A percentile compares a stretch with the other conserved stretches of the same genome.
These are phyloP conservation scores for Tympanuchus pallidicinctus DNA, from an alignment of 2,113 vertebrate species.

Conservation along the genomic window DNA sequence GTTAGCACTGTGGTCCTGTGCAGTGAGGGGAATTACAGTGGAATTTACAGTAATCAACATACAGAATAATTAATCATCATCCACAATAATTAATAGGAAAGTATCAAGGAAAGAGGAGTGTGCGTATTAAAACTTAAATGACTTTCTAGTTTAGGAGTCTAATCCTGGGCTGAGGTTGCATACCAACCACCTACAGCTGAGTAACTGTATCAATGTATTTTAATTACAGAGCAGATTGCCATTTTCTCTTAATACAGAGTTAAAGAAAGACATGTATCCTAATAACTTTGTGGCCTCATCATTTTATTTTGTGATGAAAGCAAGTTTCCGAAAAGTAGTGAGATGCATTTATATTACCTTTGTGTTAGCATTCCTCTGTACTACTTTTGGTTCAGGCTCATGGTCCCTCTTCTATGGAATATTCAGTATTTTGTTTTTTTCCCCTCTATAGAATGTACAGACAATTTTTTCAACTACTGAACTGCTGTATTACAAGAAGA, in stretches of 20 bases:
- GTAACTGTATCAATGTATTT: neutral
- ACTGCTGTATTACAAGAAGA: conserved; percentile 2
- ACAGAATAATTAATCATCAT: neutral
- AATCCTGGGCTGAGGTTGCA: neutral
- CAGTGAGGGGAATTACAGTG: neutral
- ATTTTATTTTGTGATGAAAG: neutral
- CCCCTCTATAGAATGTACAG: neutral
- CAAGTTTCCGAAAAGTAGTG: neutral
- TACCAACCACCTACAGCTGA: neutral
- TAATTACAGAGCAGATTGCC: neutral
- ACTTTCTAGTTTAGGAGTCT: neutral
- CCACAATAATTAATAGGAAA: neutral
- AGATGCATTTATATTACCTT: neutral
- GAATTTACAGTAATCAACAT: neutral
- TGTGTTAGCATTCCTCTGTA: neutral
- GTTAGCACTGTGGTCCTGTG: neutral
- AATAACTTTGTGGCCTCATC: neutral
- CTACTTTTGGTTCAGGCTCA: neutral
- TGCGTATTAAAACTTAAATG: neutral
- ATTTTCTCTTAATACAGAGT: neutral
- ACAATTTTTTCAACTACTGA: neutral
- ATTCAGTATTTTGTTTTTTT: neutral
- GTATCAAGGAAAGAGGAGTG: neutral
- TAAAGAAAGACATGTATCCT: neutral
- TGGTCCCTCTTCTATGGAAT: neutral